Evolutionary conservation across 30 jellyfish, hydroid and myxozoan genomes (phyloP).

Genomic region (Haliclystus octoradiatus): DNA sequence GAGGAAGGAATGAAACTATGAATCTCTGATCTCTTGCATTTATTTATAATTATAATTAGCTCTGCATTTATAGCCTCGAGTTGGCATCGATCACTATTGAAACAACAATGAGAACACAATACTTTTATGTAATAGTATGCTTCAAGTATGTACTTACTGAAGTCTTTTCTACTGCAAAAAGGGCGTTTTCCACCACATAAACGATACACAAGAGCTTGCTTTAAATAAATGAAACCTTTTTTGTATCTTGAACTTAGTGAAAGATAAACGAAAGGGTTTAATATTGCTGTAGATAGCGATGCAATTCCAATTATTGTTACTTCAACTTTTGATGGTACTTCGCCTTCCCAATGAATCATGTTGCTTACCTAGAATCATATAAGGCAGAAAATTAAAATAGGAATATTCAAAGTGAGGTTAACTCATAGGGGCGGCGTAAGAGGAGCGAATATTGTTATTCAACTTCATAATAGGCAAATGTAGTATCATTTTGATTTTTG

Average conservation of each 20-base stretch:
- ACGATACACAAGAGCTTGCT: conserved; percentile 15
- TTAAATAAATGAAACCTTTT: conserved; percentile 43
- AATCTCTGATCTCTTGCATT: too few relatives aligned
- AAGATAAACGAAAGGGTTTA: conserved; percentile 49
- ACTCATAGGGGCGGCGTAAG: too few relatives aligned
- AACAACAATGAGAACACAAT: too few relatives aligned
- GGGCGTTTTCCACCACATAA: conserved; percentile 54
- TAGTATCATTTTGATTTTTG: too few relatives aligned
- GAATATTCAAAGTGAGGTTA: too few relatives aligned
- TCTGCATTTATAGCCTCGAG: too few relatives aligned
- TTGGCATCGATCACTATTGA: too few relatives aligned
- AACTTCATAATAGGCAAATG: too few relatives aligned
- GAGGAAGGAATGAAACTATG: too few relatives aligned
- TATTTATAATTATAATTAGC: too few relatives aligned
- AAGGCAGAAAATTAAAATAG: background rate
- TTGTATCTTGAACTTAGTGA: conserved; percentile 52
- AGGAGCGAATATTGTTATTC: too few relatives aligned
- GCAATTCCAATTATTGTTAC: conserved; percentile 34
- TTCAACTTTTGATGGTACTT: conserved; percentile 12
- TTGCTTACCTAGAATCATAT: conserved; percentile 34
- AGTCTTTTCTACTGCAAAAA: conserved; percentile 25
- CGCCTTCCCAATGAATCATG: conserved; percentile 14
- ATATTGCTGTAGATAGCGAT: conserved; percentile 37
- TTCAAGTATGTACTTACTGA: conserved; percentile 46
- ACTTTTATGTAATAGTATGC: too few relatives aligned